These are phyloP conservation scores for Stenotaenia linearis DNA, from an alignment of 2,888 invertebrate genomes.

Conservation along the genomic window DNA sequence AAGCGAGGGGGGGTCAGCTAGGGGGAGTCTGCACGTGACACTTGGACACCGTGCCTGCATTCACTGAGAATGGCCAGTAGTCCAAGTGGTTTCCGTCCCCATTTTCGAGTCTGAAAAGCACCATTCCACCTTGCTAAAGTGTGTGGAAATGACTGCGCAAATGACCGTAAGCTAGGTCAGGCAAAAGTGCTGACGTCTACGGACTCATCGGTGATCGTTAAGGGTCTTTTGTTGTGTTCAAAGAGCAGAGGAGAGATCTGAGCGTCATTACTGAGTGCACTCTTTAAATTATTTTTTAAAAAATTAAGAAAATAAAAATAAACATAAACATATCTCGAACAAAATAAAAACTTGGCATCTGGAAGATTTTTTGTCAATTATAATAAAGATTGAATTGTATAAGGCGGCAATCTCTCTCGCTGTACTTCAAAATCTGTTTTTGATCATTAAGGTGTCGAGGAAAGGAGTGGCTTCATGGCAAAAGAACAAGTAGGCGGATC, in stretches of 20 bases:
- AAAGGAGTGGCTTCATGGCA: neutral
- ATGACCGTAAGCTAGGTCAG: neutral
- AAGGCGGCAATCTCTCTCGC: neutral
- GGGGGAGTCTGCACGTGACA: slow-evolving; percentile 16
- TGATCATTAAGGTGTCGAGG: slow-evolving; percentile 8
- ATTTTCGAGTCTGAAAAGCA: neutral
- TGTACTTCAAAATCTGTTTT: neutral
- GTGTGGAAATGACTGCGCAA: slow-evolving; percentile 12
- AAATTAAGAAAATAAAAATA: neutral
- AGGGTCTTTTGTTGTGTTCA: slow-evolving; percentile 10
- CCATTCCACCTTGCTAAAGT: slow-evolving; percentile 12
- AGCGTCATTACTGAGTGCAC: neutral
- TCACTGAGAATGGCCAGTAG: slow-evolving; percentile 9
- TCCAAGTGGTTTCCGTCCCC: slow-evolving; percentile 26
- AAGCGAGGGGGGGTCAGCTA: neutral
- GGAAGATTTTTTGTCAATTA: neutral
- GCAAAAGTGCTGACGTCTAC: slow-evolving; percentile 4
- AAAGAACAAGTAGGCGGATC: slow-evolving; percentile 6
- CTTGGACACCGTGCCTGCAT: slow-evolving; percentile 9
- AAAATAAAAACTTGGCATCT: neutral
- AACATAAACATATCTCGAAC: neutral
- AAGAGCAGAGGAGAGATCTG: slow-evolving; percentile 4
- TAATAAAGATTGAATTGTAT: neutral
- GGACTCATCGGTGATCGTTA: neutral
- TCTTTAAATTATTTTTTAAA: neutral